Evolutionary conservation across 1,140 invertebrate genomes (phyloP).

Genomic region (Ceratitis capitata): DNA sequence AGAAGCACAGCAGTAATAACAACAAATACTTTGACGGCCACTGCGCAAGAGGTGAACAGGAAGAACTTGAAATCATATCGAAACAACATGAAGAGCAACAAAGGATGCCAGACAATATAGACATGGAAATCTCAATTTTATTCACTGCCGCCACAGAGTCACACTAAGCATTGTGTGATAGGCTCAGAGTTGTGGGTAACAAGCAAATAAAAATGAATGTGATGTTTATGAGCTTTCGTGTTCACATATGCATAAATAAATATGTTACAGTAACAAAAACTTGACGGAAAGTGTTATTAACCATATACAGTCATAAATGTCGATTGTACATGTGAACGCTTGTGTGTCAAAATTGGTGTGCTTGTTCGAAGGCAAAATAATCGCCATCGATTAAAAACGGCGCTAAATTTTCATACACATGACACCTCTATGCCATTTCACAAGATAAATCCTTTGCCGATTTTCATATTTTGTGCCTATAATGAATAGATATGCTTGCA

Average conservation of each 20-base stretch:
- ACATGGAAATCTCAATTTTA: conserved; percentile 9
- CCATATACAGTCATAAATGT: too few relatives aligned
- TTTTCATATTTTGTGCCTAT: too few relatives aligned
- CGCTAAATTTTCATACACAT: background rate
- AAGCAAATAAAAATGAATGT: background rate
- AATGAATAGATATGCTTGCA: too few relatives aligned
- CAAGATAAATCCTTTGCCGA: too few relatives aligned
- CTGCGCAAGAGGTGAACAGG: background rate
- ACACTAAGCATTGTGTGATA: background rate
- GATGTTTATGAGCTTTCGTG: background rate
- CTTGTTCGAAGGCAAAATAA: background rate
- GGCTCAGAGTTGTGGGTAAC: background rate
- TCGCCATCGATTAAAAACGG: background rate
- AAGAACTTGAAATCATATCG: background rate
- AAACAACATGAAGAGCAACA: background rate
- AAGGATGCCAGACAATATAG: background rate
- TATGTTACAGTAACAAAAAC: too few relatives aligned
- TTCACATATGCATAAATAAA: background rate
- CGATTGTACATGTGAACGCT: too few relatives aligned
- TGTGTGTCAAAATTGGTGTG: background rate
- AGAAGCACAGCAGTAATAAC: background rate
- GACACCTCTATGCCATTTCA: too few relatives aligned
- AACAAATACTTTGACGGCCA: background rate
- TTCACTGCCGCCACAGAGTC: background rate
- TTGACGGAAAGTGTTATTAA: too few relatives aligned